Evolutionary conservation across 2,797 vertebrate genomes (phyloP).

Genomic region (Atherinosoma microstoma): DNA sequence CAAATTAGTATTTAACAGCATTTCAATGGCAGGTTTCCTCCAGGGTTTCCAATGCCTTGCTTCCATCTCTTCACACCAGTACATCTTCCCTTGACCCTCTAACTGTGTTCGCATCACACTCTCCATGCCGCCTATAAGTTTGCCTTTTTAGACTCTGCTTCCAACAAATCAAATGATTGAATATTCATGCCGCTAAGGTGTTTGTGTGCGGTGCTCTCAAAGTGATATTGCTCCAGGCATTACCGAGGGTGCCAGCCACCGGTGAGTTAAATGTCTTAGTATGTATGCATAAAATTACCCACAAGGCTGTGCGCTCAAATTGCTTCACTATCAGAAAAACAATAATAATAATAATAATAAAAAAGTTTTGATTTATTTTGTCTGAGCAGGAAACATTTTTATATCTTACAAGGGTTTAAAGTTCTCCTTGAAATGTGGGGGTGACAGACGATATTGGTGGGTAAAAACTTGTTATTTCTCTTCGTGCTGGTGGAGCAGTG

Average conservation of each 20-base stretch:
- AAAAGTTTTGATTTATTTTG: constrained; percentile 53
- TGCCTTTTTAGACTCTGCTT: constrained; percentile 47
- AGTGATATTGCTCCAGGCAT: constrained; percentile 76
- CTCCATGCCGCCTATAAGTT: constrained; percentile 40
- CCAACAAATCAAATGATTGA: constrained; percentile 53
- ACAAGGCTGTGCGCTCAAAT: constrained; percentile 68
- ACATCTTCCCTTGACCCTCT: constrained; percentile 15
- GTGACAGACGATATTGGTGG: constrained; percentile 44
- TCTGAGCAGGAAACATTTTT: constrained; percentile 42
- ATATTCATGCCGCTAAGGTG: constrained; percentile 70
- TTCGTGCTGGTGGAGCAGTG: constrained; percentile 55
- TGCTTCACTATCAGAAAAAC: constrained; percentile 55
- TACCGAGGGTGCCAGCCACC: constrained; percentile 64
- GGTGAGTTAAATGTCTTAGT: constrained; percentile 76
- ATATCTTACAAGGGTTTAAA: constrained; percentile 60
- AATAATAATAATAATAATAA: constrained; percentile 7
- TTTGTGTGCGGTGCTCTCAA: constrained; percentile 75
- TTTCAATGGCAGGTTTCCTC: constrained; percentile 65
- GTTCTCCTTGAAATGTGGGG: constrained; percentile 65
- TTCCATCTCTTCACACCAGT: constrained; percentile 34
- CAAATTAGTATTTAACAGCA: constrained; percentile 62
- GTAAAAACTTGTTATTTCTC: constrained; percentile 48
- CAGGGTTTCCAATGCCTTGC: constrained; percentile 37
- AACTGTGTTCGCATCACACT: constrained; percentile 32
- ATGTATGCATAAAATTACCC: constrained; percentile 79